Conservation (phyloP, 35 echinoderm and acorn worm species). For the Diadema setosum region DNA sequence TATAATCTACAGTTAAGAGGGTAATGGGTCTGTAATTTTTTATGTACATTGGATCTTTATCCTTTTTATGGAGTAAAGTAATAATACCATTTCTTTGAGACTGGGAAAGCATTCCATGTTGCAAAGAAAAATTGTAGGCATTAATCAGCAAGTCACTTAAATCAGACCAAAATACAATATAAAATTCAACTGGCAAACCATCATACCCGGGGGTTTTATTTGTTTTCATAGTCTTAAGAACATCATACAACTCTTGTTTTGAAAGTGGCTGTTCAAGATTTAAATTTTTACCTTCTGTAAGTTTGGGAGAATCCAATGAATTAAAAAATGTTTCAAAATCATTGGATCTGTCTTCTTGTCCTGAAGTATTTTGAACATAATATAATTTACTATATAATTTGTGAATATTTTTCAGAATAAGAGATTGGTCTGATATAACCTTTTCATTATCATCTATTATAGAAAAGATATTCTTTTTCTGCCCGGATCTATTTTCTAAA, state of each 20-base stretch:
- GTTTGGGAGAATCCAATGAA: too few species aligned
- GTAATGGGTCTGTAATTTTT: constrained; percentile 40
- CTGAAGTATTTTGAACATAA: too few species aligned
- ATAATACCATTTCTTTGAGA: constrained; percentile 7
- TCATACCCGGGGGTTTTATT: constrained; percentile 26
- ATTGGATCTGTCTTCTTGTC: too few species aligned
- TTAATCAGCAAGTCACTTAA: constrained; percentile 5
- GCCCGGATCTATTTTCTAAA: too few species aligned
- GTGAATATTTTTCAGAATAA: background rate
- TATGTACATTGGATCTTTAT: constrained; percentile 17
- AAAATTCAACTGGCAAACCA: constrained; percentile 32
- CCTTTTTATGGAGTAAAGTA: background rate
- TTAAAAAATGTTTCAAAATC: too few species aligned
- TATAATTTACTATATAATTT: too few species aligned
- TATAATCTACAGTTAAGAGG: background rate
- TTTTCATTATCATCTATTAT: background rate
- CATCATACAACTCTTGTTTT: background rate
- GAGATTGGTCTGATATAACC: background rate
- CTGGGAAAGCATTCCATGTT: background rate
- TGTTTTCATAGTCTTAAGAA: constrained; percentile 7
- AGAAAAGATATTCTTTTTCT: background rate
- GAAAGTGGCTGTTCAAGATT: background rate
- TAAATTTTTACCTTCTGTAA: background rate
- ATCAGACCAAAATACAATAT: background rate
- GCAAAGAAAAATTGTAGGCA: background rate